Conservation (phyloP, 2,797 vertebrate species). For the Sebastolobus altivelis region DNA sequence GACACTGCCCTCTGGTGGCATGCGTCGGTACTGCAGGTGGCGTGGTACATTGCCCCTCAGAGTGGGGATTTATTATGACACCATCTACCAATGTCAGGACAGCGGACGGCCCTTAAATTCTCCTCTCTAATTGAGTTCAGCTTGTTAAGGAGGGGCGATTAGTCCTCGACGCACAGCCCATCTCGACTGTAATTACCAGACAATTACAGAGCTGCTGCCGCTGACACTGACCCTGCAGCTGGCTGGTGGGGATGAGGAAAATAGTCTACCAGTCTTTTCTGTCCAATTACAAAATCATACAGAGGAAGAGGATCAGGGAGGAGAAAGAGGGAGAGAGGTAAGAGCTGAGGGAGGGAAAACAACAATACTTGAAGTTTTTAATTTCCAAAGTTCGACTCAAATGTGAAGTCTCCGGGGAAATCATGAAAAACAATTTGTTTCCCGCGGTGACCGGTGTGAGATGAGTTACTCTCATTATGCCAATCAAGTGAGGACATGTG, state of each 20-base stretch:
- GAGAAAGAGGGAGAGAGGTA: slow-evolving; percentile 1
- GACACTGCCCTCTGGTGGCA: slow-evolving; percentile 86
- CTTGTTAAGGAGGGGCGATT: slow-evolving; percentile 74
- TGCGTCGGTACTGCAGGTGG: slow-evolving; percentile 2
- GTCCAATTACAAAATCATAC: slow-evolving; percentile 53
- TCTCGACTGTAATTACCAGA: slow-evolving; percentile 73
- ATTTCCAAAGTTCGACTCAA: slow-evolving; percentile 20
- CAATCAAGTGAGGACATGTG: slow-evolving; percentile 24
- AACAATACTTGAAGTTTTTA: slow-evolving; percentile 3
- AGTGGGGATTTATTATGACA: slow-evolving; percentile 37
- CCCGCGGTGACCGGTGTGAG: not conserved
- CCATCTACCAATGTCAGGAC: slow-evolving; percentile 60
- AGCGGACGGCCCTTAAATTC: slow-evolving; percentile 60
- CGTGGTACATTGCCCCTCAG: not conserved
- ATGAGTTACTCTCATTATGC: slow-evolving; percentile 29
- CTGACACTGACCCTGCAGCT: slow-evolving; percentile 61
- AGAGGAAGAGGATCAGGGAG: slow-evolving; percentile 1
- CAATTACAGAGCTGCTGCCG: slow-evolving; percentile 65
- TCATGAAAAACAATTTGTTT: slow-evolving; percentile 30
- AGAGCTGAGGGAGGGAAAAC: not conserved
- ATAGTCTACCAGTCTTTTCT: slow-evolving; percentile 10
- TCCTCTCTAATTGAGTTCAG: slow-evolving; percentile 74
- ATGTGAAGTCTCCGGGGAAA: slow-evolving; percentile 32
- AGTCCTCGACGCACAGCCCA: slow-evolving; percentile 57
- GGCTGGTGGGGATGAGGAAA: slow-evolving; percentile 17